Evolutionary conservation across 2,888 invertebrate genomes (phyloP).

Genomic region (Sympetrum striolatum): DNA sequence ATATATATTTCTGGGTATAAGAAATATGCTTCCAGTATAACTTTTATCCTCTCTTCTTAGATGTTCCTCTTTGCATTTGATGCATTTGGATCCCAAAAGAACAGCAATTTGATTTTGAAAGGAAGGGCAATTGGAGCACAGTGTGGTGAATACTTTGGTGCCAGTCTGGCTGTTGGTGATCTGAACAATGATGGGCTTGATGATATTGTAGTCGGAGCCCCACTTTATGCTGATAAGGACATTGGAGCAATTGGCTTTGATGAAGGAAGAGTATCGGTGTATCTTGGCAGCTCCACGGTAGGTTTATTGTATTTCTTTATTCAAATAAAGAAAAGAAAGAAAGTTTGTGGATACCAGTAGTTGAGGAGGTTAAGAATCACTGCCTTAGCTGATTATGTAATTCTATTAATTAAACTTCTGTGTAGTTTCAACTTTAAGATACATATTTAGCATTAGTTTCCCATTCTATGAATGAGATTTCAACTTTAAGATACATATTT

Average conservation of each 20-base stretch:
- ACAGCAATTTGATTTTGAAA: slow-evolving; percentile 33
- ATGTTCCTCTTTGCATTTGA: slow-evolving; percentile 58
- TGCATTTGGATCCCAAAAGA: slow-evolving; percentile 56
- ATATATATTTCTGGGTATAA: background rate
- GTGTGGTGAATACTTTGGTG: slow-evolving; percentile 72
- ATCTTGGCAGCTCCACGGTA: background rate
- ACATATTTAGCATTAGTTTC: too few relatives aligned
- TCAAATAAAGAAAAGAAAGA: background rate
- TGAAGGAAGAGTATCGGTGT: background rate
- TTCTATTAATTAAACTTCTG: too few relatives aligned
- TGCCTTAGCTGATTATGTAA: too few relatives aligned
- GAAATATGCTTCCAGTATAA: background rate
- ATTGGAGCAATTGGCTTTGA: slow-evolving; percentile 55
- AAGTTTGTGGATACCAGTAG: too few relatives aligned
- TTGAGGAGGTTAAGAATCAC: too few relatives aligned
- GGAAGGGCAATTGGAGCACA: slow-evolving; percentile 60
- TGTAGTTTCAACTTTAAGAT: too few relatives aligned
- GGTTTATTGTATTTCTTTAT: background rate
- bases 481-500: too few relatives aligned
- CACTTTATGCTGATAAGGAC: slow-evolving; percentile 55
- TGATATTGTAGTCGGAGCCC: slow-evolving; percentile 72
- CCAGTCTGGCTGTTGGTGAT: slow-evolving; percentile 68
- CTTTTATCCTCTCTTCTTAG: slow-evolving; percentile 47
- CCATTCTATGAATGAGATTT: too few relatives aligned
- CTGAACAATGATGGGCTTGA: slow-evolving; percentile 68